These are phyloP conservation scores for Furcifer pardalis DNA, from an alignment of 2,797 vertebrate species.

Conservation along the genomic window DNA sequence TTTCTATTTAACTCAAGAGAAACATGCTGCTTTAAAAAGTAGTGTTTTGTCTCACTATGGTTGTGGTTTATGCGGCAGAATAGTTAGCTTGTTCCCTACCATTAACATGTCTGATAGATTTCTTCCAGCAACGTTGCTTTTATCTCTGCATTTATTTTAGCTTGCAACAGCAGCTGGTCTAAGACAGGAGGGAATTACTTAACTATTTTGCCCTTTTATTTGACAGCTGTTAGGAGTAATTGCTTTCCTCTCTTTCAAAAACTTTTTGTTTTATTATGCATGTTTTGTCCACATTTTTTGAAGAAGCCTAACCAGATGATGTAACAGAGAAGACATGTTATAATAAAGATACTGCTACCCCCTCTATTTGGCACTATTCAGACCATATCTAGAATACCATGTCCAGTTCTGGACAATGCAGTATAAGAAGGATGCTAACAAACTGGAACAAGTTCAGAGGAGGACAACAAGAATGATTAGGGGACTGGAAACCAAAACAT, in stretches of 20 bases:
- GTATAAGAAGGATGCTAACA: no score
- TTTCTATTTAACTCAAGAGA: not conserved
- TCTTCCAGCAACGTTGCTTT: not conserved
- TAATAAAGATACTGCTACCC: not conserved
- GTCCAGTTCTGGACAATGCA: no score
- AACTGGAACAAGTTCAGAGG: no score
- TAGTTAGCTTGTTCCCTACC: not conserved
- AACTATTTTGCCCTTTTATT: not conserved
- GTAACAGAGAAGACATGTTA: not conserved
- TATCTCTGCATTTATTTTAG: not conserved
- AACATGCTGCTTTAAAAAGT: not conserved
- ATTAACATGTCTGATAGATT: not conserved
- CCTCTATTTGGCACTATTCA: no score
- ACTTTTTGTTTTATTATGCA: not conserved
- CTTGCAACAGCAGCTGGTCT: not conserved
- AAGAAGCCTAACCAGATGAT: not conserved
- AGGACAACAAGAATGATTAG: no score
- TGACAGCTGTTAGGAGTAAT: not conserved
- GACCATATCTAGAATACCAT: no score
- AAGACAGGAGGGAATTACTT: slow-evolving; percentile 4
- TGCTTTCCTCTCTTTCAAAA: not conserved
- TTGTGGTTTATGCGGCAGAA: not conserved
- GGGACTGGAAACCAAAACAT: no score
- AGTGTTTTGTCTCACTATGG: not conserved
- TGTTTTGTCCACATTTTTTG: not conserved